Base-by-base conservation (phyloP, 2,113 vertebrate species). In the Myanophis thanlyinensis region DNA sequence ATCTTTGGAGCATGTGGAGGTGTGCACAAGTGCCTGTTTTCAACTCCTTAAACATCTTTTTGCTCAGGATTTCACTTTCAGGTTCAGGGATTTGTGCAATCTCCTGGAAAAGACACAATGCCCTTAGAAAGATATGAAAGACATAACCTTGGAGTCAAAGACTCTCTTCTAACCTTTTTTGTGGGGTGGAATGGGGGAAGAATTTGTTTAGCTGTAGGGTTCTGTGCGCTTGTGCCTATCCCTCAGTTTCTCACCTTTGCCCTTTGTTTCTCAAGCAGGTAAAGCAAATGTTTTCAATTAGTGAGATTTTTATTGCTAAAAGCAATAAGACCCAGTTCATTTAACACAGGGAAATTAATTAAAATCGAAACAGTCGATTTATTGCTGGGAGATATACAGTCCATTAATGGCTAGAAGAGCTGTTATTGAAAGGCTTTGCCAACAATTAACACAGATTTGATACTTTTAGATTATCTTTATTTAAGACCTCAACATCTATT, bases 231-330 rank as follows among this genome's bases (percentile, higher is more conserved):
- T n/a, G 59, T 89, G 93, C 87, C 87, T 87, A 91, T 56, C 88
- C 25, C 25, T 90, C 90, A 93, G 96, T 96, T 94, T 96, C 97
- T n/a, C 97, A 96, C 95, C 98, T 98, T 95, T 91, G 94, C 94
- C 96, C 95, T 92, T 93, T 90, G 84, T 95, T 94, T 95, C 95
- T 92, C 94, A 97, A 96, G 93, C 52, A 97, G 96, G 96, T 91
- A 97, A 96, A 96, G 95, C 93, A 93, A 95, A 95, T 96, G 87
- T 96, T 97, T 97, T 97, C 96, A 97, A 96, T 98, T 97, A 98
- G 97, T 94, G 94, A 95, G 95, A 92, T 95, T 94, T 91, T 97
- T 95, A 97, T 97, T 97, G 95, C 97, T 96, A 93, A 96, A 96
- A 97, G 97, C 95, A 93, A 94, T 95, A 91, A 95, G 96, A 96